Conservation (phyloP, 2,888 invertebrate genomes). For the Octonoba sinensis region DNA sequence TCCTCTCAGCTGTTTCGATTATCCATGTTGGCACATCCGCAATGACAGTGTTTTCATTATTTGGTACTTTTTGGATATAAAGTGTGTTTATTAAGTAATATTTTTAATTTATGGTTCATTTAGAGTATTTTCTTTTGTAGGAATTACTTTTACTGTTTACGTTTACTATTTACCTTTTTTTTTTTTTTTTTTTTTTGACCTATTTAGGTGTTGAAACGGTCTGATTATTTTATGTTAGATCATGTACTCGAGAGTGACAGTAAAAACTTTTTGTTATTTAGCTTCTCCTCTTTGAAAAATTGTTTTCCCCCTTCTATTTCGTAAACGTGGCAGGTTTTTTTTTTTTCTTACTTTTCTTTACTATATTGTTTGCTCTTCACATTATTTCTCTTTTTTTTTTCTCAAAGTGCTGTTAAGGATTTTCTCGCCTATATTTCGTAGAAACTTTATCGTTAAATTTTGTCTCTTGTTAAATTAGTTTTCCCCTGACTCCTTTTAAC, state of each 20-base stretch:
- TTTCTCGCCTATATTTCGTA: no score
- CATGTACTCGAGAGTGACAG: conserved; percentile 56
- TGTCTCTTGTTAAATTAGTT: neutral
- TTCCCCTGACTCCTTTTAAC: neutral
- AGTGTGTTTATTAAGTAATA: conserved; percentile 3
- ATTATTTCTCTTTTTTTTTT: neutral
- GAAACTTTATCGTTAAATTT: neutral
- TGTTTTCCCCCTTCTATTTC: neutral
- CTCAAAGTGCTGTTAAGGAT: no score
- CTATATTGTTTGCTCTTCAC: neutral
- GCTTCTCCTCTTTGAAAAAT: conserved; percentile 33
- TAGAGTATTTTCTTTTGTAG: conserved; percentile 6
- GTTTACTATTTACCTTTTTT: no score
- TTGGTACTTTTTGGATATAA: conserved; percentile 4
- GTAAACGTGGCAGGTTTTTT: conserved; percentile 39
- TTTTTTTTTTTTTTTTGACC: conserved; percentile 57
- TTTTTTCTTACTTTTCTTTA: neutral
- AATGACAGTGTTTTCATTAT: conserved; percentile 49
- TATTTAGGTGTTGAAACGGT: conserved; percentile 61
- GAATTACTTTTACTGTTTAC: conserved; percentile 37
- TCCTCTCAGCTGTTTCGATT: conserved; percentile 58
- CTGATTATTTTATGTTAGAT: conserved; percentile 52
- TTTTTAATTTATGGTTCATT: neutral
- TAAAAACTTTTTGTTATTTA: conserved; percentile 34
- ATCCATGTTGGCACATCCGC: conserved; percentile 64